Base-by-base conservation (phyloP, 1,140 invertebrate species). In the Drosophila neocordata region DNA sequence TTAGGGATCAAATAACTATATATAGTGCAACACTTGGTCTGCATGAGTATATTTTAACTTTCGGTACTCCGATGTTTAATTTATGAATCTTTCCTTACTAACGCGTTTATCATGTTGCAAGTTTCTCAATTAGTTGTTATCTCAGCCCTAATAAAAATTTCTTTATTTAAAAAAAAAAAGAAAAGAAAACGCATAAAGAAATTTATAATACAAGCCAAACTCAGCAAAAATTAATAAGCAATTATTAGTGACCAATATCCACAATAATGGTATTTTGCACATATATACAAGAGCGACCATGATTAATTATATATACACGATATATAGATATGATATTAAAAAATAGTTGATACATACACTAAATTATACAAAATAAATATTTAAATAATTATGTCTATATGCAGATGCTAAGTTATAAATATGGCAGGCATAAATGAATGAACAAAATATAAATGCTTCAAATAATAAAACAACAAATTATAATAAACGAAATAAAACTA, bases 141-240 rank as follows among this genome's bases (percentile, higher is more conserved):
- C 31, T 34, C 34, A 35, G 34, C 34, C 11, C 34, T 35, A 35
- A 12, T 1, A 35, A 5, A 35, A 11, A 4, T 35, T 35, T 35
- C 9, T 6, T 31, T 31, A 31, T 31, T 31, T 11, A 18, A 48
- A 18, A n/a, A 5, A 34, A 3, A 55, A 22, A 12, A 4, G 22
- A 24, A 24, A 24, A 24, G 4, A 24, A 1, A 34, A 38, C n/a
- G 65, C 48, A 13, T 12, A 38, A 20, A 20, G 13, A 34, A 27
- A 34, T 22, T 56, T 34, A 31, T 31, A 31, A 31, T 59, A 37
- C 71, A 80, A 71, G 77, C 77, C 72, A 65, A 65, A 72, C 34
- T 57, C 41, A 66, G 75, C 75, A 57, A 64, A 62, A 48, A 62
- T 62, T 67, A 34, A 37, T 66, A 84, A 79, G 67, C 68, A 31